Evolutionary conservation across 2,113 vertebrate genomes (phyloP), one percentile per base, ranked within the genome.

Genomic region (Antidorcas marsupialis): DNA sequence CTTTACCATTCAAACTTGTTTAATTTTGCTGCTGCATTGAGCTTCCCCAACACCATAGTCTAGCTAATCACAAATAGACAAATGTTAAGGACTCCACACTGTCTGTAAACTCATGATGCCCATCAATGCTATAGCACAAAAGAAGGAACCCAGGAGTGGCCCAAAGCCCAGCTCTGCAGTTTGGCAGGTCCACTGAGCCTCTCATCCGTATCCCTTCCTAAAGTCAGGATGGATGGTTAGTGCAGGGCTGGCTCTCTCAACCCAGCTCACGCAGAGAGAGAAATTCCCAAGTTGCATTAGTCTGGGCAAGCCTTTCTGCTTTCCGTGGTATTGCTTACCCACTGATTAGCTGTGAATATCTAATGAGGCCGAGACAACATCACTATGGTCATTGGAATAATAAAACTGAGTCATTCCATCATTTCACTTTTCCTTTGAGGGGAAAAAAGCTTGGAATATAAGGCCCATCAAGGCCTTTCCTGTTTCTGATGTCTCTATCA

Each of bases 401-500:
- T 91, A 94, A 97, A 98, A 97, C 60, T 81, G 95, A 98, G 95
- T 59, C 96, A 90, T 96, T 97, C 95, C 85, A 85, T 59, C 98
- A 98, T 97, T 98, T 98, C 89, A 84, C 89, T 96, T 98, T 97
- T 98, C 95, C 90, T 98, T 97, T 90, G 97, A 74, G 64, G 43
- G 74, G 95, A 82, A 95, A 97, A 96, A 98, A 96, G 25, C 95
- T 98, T 97, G 95, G 97, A 98, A 97, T 98, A 94, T 97, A 97
- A 97, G 97, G 96, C 96, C 98, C 98, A 97, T 98, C 98, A 97
- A 98, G 98, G 98, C 97, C 98, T 99, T 98, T 99, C 98, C 98
- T 98, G 98, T 97, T 98, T 99, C 98, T 98, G 98, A 98, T 98
- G 97, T 98, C 98, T 99, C 98, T 99, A 99, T 99, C 98, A 98